These are phyloP conservation scores for Eurosta solidaginis DNA, from an alignment of 1,140 invertebrate species.

Conservation along the genomic window DNA sequence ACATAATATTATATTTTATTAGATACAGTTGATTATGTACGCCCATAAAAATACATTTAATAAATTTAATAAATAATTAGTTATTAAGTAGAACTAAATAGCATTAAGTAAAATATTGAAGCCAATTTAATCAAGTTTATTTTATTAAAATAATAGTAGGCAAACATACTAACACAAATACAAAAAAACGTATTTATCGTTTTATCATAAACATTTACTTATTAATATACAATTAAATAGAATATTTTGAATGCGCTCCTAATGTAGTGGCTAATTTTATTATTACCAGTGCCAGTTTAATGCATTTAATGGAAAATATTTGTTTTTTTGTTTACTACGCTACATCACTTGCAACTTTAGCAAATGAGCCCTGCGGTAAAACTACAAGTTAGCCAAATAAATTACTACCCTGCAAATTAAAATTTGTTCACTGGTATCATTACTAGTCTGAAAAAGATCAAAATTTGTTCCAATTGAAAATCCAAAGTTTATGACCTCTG, in stretches of 20 bases:
- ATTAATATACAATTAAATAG: conserved; percentile 14
- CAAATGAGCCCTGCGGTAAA: too few relatives aligned
- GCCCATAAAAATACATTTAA: not conserved
- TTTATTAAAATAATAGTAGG: conserved; percentile 9
- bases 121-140: conserved; percentile 7
- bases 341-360: not conserved
- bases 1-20: not conserved
- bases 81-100: conserved; percentile 7
- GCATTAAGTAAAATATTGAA: not conserved
- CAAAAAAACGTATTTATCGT: not conserved
- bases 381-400: too few relatives aligned
- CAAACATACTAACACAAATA: not conserved
- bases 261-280: conserved; percentile 27
- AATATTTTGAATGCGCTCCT: conserved; percentile 13
- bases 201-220: conserved; percentile 22
- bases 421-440: too few relatives aligned
- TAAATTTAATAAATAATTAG: not conserved
- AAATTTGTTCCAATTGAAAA: too few relatives aligned
- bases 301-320: not conserved
- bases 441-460: too few relatives aligned
- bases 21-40: not conserved
- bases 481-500: too few relatives aligned
- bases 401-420: too few relatives aligned
- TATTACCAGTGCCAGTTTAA: conserved; percentile 24
- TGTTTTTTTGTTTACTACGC: not conserved